Evolutionary conservation across 2,797 vertebrate genomes (phyloP), one percentile per base, ranked within the genome.

Genomic region (Diplodus puntazzo): DNA sequence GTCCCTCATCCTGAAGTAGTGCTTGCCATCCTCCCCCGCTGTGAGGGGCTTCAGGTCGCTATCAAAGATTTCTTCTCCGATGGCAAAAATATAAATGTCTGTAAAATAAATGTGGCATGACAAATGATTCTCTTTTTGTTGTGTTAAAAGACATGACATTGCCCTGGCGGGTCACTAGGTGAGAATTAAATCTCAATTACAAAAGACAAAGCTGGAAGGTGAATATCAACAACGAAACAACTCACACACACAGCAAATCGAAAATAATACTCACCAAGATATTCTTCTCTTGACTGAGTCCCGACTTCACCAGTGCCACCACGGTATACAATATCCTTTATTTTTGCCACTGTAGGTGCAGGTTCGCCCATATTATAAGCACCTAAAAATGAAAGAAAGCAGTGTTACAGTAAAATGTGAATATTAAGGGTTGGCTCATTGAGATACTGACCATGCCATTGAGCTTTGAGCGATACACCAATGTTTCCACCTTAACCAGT

Each of bases 61-160:
- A 18, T 92, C 87, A 13, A 61, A 78, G 69, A 92, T 39, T 0
- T 71, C 69, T 2, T 3, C 4, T 39, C 93, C 93, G 12, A 92
- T 81, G 34, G 27, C 92, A 75, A 94, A 94, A 5, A 92, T 1
- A 39, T 94, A 94, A 77, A 94, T 89, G 30, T 94, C 93, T 94
- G 85, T 11, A 82, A 75, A 10, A 67, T 13, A 70, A 30, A 69
- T 0, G 3, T 2, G 11, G 3, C 4, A 21, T 25, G 1, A 52
- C 14, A 13, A 25, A 16, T 75, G 27, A 14, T 8, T 2, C 4
- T 57, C 34, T 34, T 55, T 23, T 34, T 34, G 34, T 1, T 34
- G 34, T 9, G 34, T 9, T 34, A 34, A 8, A 34, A 9, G 34
- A 34, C 8, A 34, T 34, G 1, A 34, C 30, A 5, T 34, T 9